Percentiles rank a stretch among this genome's conserved stretches.
phyloP scores from a whole-genome alignment of 2,113 vertebrate genomes.

The Peromyscus californicus region DNA sequence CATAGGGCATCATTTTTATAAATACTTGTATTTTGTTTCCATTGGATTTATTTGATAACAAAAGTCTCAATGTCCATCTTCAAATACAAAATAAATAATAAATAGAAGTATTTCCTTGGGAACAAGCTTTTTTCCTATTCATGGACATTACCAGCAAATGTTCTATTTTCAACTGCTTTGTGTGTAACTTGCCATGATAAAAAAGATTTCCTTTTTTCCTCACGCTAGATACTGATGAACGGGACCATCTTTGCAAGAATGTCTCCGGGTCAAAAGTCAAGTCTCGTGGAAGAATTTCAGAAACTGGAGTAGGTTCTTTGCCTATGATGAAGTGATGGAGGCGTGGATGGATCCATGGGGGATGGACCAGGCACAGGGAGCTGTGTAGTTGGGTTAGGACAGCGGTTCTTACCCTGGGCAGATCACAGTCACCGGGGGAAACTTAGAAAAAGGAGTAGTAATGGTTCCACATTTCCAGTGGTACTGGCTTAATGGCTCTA shows the following conservation, averaged over 20 bases:
- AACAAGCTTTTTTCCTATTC: neutral
- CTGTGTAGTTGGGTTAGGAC: neutral
- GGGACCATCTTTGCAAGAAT: conserved; percentile 91
- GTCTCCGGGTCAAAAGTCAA: conserved; percentile 90
- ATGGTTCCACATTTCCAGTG: neutral
- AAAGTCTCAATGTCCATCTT: neutral
- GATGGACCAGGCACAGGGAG: neutral
- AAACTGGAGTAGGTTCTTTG: conserved; percentile 89
- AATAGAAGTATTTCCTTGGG: neutral
- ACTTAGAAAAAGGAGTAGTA: neutral
- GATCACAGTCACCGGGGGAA: neutral
- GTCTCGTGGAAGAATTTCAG: conserved; percentile 90
- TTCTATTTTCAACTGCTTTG: neutral
- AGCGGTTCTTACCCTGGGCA: neutral
- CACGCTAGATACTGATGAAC: conserved; percentile 87
- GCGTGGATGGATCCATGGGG: neutral
- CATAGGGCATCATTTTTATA: neutral
- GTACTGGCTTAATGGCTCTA: neutral
- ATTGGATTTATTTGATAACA: neutral
- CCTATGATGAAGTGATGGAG: neutral
- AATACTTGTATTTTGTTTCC: conserved; percentile 14
- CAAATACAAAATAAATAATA: neutral
- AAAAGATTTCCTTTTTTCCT: neutral
- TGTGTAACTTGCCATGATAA: neutral
- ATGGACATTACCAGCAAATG: neutral